Base-by-base conservation (phyloP, 37 sponge, comb jelly and placozoan species). In the Oopsacas minuta region DNA sequence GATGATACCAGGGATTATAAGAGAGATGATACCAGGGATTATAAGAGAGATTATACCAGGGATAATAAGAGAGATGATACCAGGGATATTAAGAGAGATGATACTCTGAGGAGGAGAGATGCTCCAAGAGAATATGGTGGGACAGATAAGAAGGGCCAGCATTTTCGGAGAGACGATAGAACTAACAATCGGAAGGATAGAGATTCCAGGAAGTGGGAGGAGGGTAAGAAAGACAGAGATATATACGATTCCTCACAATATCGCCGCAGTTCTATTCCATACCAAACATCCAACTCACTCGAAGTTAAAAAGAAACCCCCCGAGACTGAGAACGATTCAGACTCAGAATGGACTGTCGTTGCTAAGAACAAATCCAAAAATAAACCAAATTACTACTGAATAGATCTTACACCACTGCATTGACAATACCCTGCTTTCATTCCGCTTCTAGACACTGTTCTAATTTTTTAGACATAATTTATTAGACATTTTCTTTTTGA, bases 331-430 rank as follows among this genome's bases (percentile, higher is more conserved):
- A 5, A n/a, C 5, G 30, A 61, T 3, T 61, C 75, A 3, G 75
- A 61, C 28, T 61, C 75, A 20, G 75, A 61, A 61, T 61, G 75
- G 75, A 61, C 75, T 61, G 75, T 61, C 7, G 75, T 61, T 3
- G 20, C 75, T 3, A 61, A 61, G 75, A 61, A 61, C 75, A 61
- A 61, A 61, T 10, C 30, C 1, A 61, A 61, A 61, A 3, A 7
- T 3, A 61, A n/a, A 34, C 22, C 32, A 7, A 12, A 34, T 3
- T 61, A 61, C 75, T 61, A 61, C 22, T 61, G 75, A 61, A 5
- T 3, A 25, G 22, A 3, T 34, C 15, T 17, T 42, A 15, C 15
- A 42, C 12, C 49, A 17, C 12, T 42, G 15, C 49, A 42, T 42
- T 42, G 49, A 42, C 49, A 42, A 42, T 15, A 42, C 49, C 49